Percentiles rank a stretch among this genome's conserved stretches.
These are phyloP conservation scores for Ginglymostoma cirratum DNA, from an alignment of 2,113 vertebrate species.

Conservation along the genomic window DNA sequence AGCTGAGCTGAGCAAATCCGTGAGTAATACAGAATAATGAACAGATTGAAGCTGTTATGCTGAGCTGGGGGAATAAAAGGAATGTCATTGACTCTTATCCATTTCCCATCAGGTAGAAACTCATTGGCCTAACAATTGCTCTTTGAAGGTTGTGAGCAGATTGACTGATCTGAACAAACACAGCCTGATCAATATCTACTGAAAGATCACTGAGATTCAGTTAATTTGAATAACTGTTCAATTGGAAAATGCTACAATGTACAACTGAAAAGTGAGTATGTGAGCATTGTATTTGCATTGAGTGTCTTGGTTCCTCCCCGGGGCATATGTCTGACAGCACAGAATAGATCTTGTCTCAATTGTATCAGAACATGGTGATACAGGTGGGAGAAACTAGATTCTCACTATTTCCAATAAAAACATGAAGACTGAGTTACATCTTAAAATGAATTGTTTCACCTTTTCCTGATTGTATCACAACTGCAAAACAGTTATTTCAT, in stretches of 20 bases:
- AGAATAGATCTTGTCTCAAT: not conserved
- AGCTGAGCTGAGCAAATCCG: not conserved
- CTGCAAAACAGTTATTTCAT: not conserved
- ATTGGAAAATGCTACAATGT: not conserved
- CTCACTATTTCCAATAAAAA: not conserved
- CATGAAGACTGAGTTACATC: not conserved
- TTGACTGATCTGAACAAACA: not conserved
- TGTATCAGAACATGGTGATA: not conserved
- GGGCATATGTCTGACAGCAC: not conserved
- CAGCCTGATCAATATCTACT: not conserved
- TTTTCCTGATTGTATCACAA: not conserved
- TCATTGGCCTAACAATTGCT: not conserved
- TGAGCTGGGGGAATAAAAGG: not conserved
- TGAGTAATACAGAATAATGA: not conserved
- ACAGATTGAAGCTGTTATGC: not conserved
- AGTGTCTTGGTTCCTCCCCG: not conserved
- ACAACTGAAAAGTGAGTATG: not conserved
- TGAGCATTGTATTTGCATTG: not conserved
- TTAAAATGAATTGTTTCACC: not conserved
- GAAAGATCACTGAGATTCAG: not conserved
- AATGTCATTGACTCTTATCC: not conserved
- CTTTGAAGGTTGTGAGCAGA: not conserved
- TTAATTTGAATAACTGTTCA: constrained; percentile 8
- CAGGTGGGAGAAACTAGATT: not conserved
- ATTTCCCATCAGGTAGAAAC: not conserved